Evolutionary conservation across 1,140 invertebrate genomes (phyloP), one percentile per base, ranked within the genome.

Genomic region (Latrodectus geometricus): DNA sequence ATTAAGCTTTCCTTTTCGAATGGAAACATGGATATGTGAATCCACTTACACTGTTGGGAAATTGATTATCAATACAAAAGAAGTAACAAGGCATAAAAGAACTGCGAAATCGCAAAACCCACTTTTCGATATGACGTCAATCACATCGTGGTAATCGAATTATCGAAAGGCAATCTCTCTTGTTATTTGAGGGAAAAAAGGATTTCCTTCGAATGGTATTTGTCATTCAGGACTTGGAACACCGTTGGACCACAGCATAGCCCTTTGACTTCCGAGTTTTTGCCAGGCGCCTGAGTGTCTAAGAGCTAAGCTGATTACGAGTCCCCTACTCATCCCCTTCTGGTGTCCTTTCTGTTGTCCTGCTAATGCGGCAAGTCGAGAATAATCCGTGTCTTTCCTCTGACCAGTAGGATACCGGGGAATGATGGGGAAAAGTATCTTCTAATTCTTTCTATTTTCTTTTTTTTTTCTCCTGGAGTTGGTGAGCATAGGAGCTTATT

Each of bases 311-410:
- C 77, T 79, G 77, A 79, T 79, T 79, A 77, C 52, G 75, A 79
- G 65, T 23, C n/a, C 20, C 61, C 21, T 49, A 61, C n/a, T 35
- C 54, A 17, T 61, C 54, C 54, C 54, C 17, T 79, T 61, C 75
- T 65, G 75, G 68, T 79, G 77, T 76, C 52, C 52, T 56, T 21
- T 61, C 52, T 21, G 74, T 61, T 76, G 74, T 79, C 65, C 77
- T 66, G 77, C 77, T 79, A 79, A 79, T 79, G 77, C 77, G 65
- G 23, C 77, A 79, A 68, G 77, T 79, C 77, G 77, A 56, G 68
- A 79, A 79, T 79, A 79, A 79, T 79, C 77, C 77, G 61, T 21
- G 54, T 17, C 66, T 52, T 17, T 50, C 49, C 72, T 70, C 8
- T 61, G 11, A 61, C 54, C 77, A 9, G 77, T 17, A 14, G 11